phyloP scores from a whole-genome alignment of 2,797 vertebrate genomes.

The Pipistrellus pipistrellus region DNA sequence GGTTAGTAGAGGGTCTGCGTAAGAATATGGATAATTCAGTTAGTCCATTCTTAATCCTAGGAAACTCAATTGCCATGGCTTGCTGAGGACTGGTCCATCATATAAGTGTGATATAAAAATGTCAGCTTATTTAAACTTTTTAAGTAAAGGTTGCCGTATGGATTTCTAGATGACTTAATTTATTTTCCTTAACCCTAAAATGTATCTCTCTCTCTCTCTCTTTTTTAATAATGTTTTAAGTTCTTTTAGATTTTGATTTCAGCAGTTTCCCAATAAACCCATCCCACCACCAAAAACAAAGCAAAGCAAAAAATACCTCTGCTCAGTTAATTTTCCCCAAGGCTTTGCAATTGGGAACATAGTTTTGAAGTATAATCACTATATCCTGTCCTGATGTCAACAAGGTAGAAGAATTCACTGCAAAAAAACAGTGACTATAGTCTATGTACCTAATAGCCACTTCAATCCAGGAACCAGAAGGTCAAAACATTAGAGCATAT shows the following conservation, averaged over 20 bases:
- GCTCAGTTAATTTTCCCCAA: not conserved
- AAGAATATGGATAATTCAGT: slow-evolving; percentile 22
- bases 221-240: not conserved
- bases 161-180: slow-evolving; percentile 33
- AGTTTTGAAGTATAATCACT: not conserved
- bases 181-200: slow-evolving; percentile 48
- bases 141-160: not conserved
- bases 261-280: slow-evolving; percentile 17
- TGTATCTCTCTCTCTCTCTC: not conserved
- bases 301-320: not conserved
- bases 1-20: not conserved
- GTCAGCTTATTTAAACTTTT: not conserved
- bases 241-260: not conserved
- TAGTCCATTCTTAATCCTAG: not conserved
- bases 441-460: not conserved
- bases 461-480: slow-evolving; percentile 8
- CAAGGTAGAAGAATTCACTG: not conserved
- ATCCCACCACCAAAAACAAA: not conserved
- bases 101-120: slow-evolving; percentile 54
- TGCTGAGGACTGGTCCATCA: not conserved
- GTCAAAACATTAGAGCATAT: not conserved
- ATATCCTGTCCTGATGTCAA: not conserved
- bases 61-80: slow-evolving; percentile 38
- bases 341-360: not conserved
- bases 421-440: slow-evolving; percentile 19